Base-by-base conservation (phyloP, 2,797 vertebrate genomes). In the Tauraco hartlaubi region DNA sequence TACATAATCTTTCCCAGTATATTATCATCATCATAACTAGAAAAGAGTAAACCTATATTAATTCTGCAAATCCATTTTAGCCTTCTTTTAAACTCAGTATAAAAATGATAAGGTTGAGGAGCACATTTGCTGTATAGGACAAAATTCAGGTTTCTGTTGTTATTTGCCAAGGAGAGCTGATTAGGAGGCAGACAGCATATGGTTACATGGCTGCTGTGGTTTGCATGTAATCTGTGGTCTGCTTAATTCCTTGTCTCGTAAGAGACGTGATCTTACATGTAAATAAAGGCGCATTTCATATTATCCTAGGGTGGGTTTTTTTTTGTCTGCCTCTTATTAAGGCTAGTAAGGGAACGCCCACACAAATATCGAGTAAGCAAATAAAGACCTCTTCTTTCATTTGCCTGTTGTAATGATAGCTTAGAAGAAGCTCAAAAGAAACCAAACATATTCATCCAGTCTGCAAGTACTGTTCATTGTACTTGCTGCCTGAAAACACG, bases 121-220 rank as follows among this genome's bases (percentile, higher is more conserved):
- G 15, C 43, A 14, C 6, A 7, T 88, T 74, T 76, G 55, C 66
- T 44, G 6, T n/a, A 5, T 3, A 61, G 52, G 86, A 41, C 23
- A 93, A 79, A 75, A 78, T 56, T 80, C 44, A 54, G 9, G 15
- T 55, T 93, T 95, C 73, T 91, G n/a, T 52, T 37, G 5, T 54
- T 58, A 23, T 52, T 77, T 88, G 39, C 67, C 2, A 2, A 15
- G 66, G 67, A 85, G 87, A 83, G 61, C 46, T 94, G 67, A 26
- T 83, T 91, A 51, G 43, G 69, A 94, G 76, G 66, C 63, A 95
- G 81, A 56, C 46, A 87, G 43, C 87, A 25, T 81, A 73, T 94
- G 91, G 77, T 75, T 97, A 78, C 61, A n/a, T 63, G 77, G 11
- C 78, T 94, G 48, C 88, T 92, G 75, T 84, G 64, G 72, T 81